phyloP scores from a whole-genome alignment of 2,888 invertebrate genomes.

The Emmelina monodactyla region DNA sequence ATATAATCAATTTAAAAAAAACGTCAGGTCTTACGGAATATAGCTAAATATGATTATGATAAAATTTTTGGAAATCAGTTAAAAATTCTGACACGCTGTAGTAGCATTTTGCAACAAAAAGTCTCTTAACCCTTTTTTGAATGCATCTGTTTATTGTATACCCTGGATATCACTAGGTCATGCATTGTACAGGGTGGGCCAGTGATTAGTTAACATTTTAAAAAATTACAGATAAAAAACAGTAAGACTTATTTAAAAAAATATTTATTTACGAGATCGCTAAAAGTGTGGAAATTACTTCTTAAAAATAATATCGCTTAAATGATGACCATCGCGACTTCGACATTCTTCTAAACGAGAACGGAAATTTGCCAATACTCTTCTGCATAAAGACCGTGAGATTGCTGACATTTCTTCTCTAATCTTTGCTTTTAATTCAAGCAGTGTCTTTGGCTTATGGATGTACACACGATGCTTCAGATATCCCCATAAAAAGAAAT shows the following conservation, averaged over 20 bases:
- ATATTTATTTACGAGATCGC: background rate
- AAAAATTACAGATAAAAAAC: background rate
- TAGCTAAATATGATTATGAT: too few relatives aligned
- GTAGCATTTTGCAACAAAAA: too few relatives aligned
- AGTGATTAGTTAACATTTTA: background rate
- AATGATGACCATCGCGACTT: constrained; percentile 2
- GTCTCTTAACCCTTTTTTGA: too few relatives aligned
- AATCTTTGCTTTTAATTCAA: constrained; percentile 1
- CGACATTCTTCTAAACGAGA: constrained; percentile 1
- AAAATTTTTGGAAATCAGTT: too few relatives aligned
- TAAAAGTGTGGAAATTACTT: constrained; percentile 3
- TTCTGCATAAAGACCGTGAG: background rate
- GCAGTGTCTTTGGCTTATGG: constrained; percentile 7
- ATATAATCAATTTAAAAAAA: too few relatives aligned
- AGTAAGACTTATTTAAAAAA: background rate
- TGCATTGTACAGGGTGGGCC: constrained; percentile 6
- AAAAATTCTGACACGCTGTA: too few relatives aligned
- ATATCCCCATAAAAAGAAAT: too few relatives aligned
- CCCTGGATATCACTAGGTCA: too few relatives aligned
- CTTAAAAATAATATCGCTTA: constrained; percentile 6
- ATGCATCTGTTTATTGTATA: too few relatives aligned
- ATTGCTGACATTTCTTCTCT: constrained; percentile 5
- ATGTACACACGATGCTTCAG: constrained; percentile 13
- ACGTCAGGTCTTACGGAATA: too few relatives aligned
- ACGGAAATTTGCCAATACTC: constrained; percentile 3